Evolutionary conservation across 2,797 vertebrate species (phyloP).

Genomic region (Gymnoscopelus braueri): DNA sequence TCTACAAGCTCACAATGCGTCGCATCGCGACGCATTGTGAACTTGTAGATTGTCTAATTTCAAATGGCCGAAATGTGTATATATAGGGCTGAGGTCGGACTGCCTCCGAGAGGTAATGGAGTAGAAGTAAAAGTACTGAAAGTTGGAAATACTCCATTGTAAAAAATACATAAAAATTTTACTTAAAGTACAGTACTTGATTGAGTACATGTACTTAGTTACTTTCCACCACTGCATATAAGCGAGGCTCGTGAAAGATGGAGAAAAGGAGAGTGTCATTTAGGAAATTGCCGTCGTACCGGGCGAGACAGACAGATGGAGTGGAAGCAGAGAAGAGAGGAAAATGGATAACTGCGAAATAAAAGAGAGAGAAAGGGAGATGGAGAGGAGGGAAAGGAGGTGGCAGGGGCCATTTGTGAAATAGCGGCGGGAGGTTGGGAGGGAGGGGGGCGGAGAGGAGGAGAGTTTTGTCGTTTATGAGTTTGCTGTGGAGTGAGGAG

Average conservation of each 20-base stretch:
- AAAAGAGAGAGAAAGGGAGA: constrained; percentile 15
- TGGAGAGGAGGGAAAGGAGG: not conserved
- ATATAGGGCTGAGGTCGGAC: too few species aligned
- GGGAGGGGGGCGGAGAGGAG: not conserved
- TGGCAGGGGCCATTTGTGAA: constrained; percentile 7
- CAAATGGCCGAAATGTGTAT: too few species aligned
- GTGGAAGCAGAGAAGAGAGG: constrained; percentile 10
- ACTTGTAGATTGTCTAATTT: too few species aligned
- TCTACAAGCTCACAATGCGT: too few species aligned
- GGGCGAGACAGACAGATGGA: constrained; percentile 35
- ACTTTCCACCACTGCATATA: too few species aligned
- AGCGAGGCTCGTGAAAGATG: constrained; percentile 40
- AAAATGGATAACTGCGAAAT: constrained; percentile 19
- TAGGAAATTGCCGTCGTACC: constrained; percentile 54
- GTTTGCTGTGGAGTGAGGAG: not conserved
- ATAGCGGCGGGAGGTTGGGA: not conserved
- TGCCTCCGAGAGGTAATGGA: too few species aligned
- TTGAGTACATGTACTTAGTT: too few species aligned
- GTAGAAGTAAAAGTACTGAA: too few species aligned
- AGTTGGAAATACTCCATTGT: too few species aligned
- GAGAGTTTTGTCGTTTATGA: not conserved
- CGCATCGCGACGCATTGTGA: too few species aligned
- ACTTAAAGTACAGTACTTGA: too few species aligned
- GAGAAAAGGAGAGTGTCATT: constrained; percentile 58
- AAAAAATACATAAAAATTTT: too few species aligned